Evolutionary conservation across 2,113 vertebrate species (phyloP).

Genomic region (Tachysurus vachellii): DNA sequence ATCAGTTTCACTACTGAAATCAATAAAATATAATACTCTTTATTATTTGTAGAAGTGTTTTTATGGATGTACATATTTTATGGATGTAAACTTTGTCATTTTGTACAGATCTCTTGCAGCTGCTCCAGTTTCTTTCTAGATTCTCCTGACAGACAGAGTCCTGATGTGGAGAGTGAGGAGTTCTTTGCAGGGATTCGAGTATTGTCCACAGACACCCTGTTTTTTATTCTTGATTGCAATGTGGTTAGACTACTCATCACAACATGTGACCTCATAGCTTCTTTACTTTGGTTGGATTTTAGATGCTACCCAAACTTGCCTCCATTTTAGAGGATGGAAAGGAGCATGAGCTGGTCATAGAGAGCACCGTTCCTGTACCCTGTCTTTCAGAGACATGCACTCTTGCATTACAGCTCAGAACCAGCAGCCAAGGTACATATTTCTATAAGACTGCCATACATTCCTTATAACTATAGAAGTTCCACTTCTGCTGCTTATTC

Average conservation of each 20-base stretch:
- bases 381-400: constrained; percentile 77
- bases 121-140: constrained; percentile 83
- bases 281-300: constrained; percentile 41
- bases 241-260: not conserved
- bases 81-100: not conserved
- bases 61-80: not conserved
- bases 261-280: not conserved
- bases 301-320: constrained; percentile 77
- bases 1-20: not conserved
- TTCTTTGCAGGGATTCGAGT: constrained; percentile 84
- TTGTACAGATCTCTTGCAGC: constrained; percentile 81
- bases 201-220: not conserved
- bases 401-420: constrained; percentile 76
- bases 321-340: constrained; percentile 82
- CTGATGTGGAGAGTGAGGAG: constrained; percentile 77
- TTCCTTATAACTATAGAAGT: not conserved
- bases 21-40: not conserved
- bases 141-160: constrained; percentile 71
- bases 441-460: too few species aligned
- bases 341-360: constrained; percentile 73
- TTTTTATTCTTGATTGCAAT: not conserved
- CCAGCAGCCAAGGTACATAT: constrained; percentile 75
- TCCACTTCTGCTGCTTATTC: not conserved
- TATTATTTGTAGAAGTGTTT: not conserved
- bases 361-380: constrained; percentile 82